Percentiles rank a stretch among this genome's conserved stretches.
phyloP scores from a whole-genome alignment of 1,140 invertebrate genomes.

The Hypsibius dujardini region DNA sequence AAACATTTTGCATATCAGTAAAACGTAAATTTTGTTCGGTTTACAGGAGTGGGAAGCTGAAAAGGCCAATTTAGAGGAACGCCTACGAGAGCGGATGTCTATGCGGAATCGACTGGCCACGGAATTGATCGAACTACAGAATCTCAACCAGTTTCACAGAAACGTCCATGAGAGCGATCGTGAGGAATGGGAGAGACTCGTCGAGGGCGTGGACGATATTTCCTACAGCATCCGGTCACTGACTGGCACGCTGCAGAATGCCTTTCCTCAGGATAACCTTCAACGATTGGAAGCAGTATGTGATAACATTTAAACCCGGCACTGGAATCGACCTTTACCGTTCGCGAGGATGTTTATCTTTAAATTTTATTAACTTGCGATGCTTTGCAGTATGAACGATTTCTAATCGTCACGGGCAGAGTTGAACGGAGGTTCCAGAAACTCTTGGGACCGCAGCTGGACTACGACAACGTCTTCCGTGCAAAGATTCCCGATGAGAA shows the following conservation, averaged over 20 bases:
- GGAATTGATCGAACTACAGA: background rate
- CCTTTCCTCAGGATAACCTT: background rate
- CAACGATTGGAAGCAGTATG: background rate
- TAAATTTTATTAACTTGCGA: background rate
- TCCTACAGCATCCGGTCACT: background rate
- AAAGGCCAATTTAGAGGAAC: background rate
- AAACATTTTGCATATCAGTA: too few species aligned
- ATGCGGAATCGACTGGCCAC: background rate
- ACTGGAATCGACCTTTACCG: too few species aligned
- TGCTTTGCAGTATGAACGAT: conserved; percentile 8
- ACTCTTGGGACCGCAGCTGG: background rate
- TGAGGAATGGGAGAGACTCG: background rate
- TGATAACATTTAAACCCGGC: background rate
- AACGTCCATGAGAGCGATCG: background rate
- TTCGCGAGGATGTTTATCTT: too few species aligned
- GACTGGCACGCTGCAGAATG: background rate
- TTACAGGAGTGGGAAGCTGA: conserved; percentile 9
- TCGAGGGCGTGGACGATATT: background rate
- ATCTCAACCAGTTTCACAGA: background rate
- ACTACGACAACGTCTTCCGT: conserved; percentile 5
- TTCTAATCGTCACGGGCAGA: background rate
- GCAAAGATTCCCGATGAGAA: too few species aligned
- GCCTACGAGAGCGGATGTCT: background rate
- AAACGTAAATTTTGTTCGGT: background rate
- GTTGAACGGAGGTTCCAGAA: background rate